Conservation (phyloP, 2,888 invertebrate genomes). For the Papilio protenor region DNA sequence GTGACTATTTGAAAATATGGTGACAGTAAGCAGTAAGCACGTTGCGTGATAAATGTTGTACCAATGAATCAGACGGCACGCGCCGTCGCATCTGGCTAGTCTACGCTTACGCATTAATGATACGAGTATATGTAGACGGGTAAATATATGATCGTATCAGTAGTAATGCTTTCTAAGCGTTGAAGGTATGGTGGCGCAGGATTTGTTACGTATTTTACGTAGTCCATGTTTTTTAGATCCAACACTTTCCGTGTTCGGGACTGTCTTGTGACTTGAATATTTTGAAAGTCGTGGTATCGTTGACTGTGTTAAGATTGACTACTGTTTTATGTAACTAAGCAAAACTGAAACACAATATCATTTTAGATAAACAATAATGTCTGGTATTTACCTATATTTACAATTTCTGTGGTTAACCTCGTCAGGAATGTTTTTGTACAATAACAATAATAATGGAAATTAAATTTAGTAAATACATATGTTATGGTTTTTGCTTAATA, state of each 20-base stretch:
- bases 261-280: not conserved
- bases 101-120: constrained; percentile 48
- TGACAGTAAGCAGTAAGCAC: constrained; percentile 17
- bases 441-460: not conserved
- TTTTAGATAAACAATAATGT: not conserved
- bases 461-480: constrained; percentile 3
- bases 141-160: constrained; percentile 30
- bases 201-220: not conserved
- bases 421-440: not conserved
- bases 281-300: not conserved
- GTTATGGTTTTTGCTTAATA: constrained; percentile 6
- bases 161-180: not conserved
- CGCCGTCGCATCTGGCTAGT: constrained; percentile 55
- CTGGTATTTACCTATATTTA: not conserved
- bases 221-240: not conserved
- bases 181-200: not conserved
- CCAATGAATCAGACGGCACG: constrained; percentile 55
- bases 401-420: not conserved
- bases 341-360: not conserved
- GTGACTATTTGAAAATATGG: not conserved
- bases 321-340: not conserved
- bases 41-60: constrained; percentile 33
- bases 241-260: not conserved
- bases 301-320: not conserved
- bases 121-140: constrained; percentile 57